These are phyloP conservation scores for Nephotettix cincticeps DNA, from an alignment of 1,140 invertebrate genomes.

Conservation along the genomic window DNA sequence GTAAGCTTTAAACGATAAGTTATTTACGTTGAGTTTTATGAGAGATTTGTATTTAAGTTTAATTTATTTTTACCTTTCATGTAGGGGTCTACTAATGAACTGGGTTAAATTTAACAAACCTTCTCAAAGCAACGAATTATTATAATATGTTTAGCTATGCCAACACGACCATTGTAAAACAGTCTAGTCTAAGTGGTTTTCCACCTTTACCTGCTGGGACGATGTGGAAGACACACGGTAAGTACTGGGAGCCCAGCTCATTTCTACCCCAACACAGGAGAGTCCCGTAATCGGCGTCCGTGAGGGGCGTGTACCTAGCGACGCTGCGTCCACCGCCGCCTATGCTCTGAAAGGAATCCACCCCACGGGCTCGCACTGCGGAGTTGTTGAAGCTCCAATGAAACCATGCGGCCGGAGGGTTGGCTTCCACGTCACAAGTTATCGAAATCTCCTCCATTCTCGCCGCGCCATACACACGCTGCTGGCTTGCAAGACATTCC, in stretches of 20 bases:
- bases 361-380: conserved; percentile 44
- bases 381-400: conserved; percentile 77
- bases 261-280: conserved; percentile 70
- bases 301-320: conserved; percentile 66
- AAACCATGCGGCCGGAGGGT: conserved; percentile 69
- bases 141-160: too few relatives aligned
- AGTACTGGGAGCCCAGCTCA: conserved; percentile 61
- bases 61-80: background rate
- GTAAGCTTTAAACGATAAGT: background rate
- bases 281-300: conserved; percentile 69
- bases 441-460: conserved; percentile 74
- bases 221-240: conserved; percentile 69
- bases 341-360: conserved; percentile 21
- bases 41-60: background rate
- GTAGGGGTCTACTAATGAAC: too few relatives aligned
- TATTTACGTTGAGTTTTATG: background rate
- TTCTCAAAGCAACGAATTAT: too few relatives aligned
- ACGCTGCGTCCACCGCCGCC: conserved; percentile 59
- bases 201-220: conserved; percentile 71
- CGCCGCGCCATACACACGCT: conserved; percentile 70
- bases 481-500: conserved; percentile 64
- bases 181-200: too few relatives aligned
- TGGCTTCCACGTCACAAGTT: conserved; percentile 80
- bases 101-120: too few relatives aligned
- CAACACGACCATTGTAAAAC: too few relatives aligned